phyloP scores from a whole-genome alignment of 2,797 vertebrate genomes.

The Hippoglossus hippoglossus region DNA sequence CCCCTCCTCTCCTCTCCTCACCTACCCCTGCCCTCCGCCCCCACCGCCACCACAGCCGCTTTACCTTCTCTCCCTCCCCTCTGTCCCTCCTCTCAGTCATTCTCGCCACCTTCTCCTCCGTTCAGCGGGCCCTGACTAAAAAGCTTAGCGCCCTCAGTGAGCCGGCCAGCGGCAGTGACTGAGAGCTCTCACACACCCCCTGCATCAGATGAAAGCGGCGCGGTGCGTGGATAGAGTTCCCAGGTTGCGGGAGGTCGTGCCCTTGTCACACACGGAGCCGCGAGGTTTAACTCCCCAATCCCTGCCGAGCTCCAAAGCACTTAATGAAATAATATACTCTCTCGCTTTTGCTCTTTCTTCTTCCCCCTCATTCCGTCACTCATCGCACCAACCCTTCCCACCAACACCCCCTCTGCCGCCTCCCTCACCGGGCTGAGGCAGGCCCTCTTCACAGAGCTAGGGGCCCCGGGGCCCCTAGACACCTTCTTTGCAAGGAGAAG shows the following conservation, averaged over 20 bases:
- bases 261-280: conserved; percentile 93
- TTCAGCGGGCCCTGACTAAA: conserved; percentile 74
- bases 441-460: conserved; percentile 67
- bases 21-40: conserved; percentile 52
- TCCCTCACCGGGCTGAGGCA: conserved; percentile 53
- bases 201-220: conserved; percentile 67
- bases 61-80: conserved; percentile 65
- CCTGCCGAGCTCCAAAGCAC: conserved; percentile 88
- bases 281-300: conserved; percentile 90
- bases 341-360: conserved; percentile 73
- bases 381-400: conserved; percentile 58
- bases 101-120: conserved; percentile 61
- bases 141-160: conserved; percentile 82
- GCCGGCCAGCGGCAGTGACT: conserved; percentile 84
- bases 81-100: conserved; percentile 49
- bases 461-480: conserved; percentile 75
- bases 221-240: conserved; percentile 72
- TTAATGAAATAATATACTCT: conserved; percentile 98
- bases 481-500: conserved; percentile 74
- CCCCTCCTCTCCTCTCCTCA: conserved; percentile 33
- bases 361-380: conserved; percentile 55
- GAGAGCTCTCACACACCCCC: conserved; percentile 76
- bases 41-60: conserved; percentile 36
- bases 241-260: conserved; percentile 92
- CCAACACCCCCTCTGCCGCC: conserved; percentile 59